A percentile compares a stretch with the other conserved stretches of the same genome.
phyloP scores from a whole-genome alignment of 2,888 invertebrate species.

The Melanchra persicariae region DNA sequence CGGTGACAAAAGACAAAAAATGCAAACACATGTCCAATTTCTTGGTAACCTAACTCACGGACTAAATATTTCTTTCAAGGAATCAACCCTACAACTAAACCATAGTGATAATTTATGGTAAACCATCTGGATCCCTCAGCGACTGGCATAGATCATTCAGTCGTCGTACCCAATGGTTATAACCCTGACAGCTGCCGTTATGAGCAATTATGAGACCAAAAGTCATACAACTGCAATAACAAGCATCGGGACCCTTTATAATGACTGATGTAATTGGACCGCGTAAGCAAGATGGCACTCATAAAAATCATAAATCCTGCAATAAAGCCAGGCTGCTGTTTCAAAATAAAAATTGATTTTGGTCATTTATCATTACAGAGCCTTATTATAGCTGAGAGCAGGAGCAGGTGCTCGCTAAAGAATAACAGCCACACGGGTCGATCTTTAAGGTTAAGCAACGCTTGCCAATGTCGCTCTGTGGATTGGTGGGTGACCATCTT shows the following conservation, averaged over 20 bases:
- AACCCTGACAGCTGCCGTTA: constrained; percentile 25
- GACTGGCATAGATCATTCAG: constrained; percentile 17
- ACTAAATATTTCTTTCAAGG: no score
- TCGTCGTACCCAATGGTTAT: neutral
- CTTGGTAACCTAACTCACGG: no score
- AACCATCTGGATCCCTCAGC: neutral
- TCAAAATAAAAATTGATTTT: constrained; percentile 20
- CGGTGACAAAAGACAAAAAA: no score
- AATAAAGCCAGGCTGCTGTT: constrained; percentile 20
- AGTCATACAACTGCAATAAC: constrained; percentile 56
- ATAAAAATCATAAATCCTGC: constrained; percentile 26
- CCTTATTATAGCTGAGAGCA: neutral
- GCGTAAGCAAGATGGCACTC: constrained; percentile 31
- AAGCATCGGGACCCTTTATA: constrained; percentile 41
- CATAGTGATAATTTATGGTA: neutral
- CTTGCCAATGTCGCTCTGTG: no score
- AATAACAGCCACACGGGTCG: no score
- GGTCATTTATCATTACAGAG: neutral
- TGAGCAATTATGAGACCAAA: constrained; percentile 26
- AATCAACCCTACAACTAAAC: no score
- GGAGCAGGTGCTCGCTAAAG: no score
- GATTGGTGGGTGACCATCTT: no score
- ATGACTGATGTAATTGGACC: constrained; percentile 41
- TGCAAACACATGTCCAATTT: no score
- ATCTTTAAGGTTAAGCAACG: no score